Evolutionary conservation across 2,113 vertebrate species (phyloP).

Genomic region (Poeciliopsis prolifica): DNA sequence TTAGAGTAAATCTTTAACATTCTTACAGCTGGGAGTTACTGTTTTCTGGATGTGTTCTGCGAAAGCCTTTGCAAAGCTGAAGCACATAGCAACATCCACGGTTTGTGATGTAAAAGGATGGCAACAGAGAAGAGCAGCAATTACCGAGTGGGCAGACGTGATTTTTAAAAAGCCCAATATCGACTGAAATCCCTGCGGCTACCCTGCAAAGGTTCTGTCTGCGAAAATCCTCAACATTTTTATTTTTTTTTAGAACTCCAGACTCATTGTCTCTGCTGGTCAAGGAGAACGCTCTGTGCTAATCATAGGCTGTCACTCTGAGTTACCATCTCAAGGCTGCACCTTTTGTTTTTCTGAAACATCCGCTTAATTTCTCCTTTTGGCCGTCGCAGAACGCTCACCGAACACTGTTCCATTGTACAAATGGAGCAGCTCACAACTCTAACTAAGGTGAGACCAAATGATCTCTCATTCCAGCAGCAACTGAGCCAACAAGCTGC

Average conservation of each 20-base stretch:
- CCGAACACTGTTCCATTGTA: constrained; percentile 59
- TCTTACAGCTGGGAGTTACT: not conserved
- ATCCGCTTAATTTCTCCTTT: constrained; percentile 63
- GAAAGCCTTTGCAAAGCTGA: no score
- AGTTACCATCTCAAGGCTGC: constrained; percentile 73
- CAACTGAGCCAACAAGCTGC: constrained; percentile 9
- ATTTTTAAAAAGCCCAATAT: not conserved
- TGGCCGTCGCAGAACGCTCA: constrained; percentile 36
- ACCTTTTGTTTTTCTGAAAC: constrained; percentile 72
- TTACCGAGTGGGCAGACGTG: not conserved
- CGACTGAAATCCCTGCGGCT: not conserved
- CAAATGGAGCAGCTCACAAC: constrained; percentile 13
- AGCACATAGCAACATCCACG: not conserved
- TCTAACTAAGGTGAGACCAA: constrained; percentile 32
- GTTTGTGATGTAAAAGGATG: no score
- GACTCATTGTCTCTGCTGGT: constrained; percentile 63
- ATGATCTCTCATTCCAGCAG: constrained; percentile 18
- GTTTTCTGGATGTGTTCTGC: not conserved
- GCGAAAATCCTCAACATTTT: constrained; percentile 39
- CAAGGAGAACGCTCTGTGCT: constrained; percentile 61
- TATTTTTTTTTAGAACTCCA: constrained; percentile 27
- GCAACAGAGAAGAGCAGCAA: not conserved
- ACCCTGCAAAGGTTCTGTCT: not conserved
- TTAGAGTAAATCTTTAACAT: not conserved
- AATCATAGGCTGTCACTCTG: constrained; percentile 70